phyloP scores from a whole-genome alignment of 2,888 invertebrate genomes.

The Leptinotarsa haldemani region DNA sequence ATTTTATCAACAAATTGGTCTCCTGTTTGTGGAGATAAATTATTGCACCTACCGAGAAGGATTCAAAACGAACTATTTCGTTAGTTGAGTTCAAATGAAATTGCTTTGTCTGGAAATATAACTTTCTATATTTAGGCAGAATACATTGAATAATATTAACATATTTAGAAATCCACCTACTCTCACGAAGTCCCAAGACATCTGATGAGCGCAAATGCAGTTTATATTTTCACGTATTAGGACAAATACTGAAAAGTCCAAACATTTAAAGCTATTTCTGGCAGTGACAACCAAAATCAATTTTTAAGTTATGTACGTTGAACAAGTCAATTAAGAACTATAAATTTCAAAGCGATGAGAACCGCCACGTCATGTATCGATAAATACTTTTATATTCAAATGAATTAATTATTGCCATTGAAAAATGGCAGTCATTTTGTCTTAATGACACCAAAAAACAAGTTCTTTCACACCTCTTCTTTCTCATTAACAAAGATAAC shows the following conservation, averaged over 20 bases:
- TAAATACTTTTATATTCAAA: constrained; percentile 61
- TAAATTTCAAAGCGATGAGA: constrained; percentile 49
- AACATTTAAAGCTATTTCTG: not conserved
- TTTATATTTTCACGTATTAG: not conserved
- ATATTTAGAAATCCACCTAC: too few relatives aligned
- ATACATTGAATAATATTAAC: too few relatives aligned
- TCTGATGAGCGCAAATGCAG: too few relatives aligned
- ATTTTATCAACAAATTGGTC: too few relatives aligned
- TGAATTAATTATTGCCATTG: constrained; percentile 60
- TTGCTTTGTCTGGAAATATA: too few relatives aligned
- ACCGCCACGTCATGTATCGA: constrained; percentile 54
- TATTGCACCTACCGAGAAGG: too few relatives aligned
- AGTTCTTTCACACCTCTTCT: constrained; percentile 58
- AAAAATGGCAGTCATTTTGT: constrained; percentile 58
- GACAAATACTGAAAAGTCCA: not conserved
- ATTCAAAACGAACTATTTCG: too few relatives aligned
- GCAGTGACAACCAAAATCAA: constrained; percentile 32
- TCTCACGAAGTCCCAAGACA: too few relatives aligned
- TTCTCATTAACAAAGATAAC: constrained; percentile 52
- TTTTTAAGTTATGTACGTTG: constrained; percentile 40
- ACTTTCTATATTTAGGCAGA: too few relatives aligned
- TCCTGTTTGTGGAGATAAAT: too few relatives aligned
- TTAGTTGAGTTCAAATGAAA: too few relatives aligned
- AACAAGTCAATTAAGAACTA: constrained; percentile 54
- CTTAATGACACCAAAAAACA: constrained; percentile 58